Evolutionary conservation across 2,113 vertebrate species (phyloP).

Genomic region (Dryoscopus gambensis): DNA sequence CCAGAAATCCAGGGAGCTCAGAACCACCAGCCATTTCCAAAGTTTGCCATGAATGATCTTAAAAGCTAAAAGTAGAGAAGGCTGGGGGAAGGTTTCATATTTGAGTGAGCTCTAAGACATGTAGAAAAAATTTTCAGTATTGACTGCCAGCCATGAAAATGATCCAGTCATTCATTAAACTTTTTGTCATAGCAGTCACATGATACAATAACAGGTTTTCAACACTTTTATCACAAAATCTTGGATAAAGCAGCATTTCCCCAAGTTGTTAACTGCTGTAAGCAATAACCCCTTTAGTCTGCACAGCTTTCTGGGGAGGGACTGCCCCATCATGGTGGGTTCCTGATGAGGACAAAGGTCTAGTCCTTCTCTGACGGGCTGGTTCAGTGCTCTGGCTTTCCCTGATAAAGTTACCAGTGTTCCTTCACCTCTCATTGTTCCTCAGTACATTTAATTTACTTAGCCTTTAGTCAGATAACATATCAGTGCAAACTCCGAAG

Average conservation of each 20-base stretch:
- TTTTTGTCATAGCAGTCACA: neutral
- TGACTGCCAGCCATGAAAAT: neutral
- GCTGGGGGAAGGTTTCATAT: neutral
- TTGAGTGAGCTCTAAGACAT: neutral
- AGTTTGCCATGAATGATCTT: neutral
- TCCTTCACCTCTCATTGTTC: neutral
- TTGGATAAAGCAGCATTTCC: neutral
- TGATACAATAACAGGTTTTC: neutral
- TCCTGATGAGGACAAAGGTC: neutral
- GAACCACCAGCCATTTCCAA: neutral
- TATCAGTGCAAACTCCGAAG: neutral
- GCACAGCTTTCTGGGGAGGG: neutral
- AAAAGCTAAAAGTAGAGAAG: neutral
- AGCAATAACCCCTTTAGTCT: neutral
- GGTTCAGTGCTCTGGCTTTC: neutral
- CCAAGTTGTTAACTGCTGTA: neutral
- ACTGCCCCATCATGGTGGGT: neutral
- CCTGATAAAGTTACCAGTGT: neutral
- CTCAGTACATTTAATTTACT: neutral
- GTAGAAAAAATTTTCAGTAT: neutral
- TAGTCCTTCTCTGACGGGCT: neutral
- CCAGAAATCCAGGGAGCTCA: neutral
- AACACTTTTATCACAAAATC: neutral
- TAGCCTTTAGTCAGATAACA: neutral
- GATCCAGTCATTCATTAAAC: neutral